Conservation (phyloP, 2,113 vertebrate species). For the Clarias gariepinus region DNA sequence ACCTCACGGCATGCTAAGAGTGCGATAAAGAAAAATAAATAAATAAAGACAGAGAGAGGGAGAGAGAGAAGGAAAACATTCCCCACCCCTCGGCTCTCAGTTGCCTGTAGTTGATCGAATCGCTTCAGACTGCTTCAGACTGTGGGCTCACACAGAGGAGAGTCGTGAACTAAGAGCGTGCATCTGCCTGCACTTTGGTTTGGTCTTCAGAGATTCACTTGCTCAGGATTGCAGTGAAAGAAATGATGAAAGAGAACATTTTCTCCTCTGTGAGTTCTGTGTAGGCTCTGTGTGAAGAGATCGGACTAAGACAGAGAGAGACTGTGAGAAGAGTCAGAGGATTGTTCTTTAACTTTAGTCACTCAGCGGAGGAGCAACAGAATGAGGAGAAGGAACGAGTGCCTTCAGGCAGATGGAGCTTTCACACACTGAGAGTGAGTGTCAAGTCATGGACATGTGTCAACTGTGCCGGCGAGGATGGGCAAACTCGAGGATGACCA, state of each 20-base stretch:
- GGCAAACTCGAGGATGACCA: conserved; percentile 91
- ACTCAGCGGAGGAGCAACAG: not conserved
- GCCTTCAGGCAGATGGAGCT: not conserved
- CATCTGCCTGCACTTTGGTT: not conserved
- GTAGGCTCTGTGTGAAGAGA: not conserved
- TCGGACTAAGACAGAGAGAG: not conserved
- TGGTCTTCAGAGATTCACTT: not conserved
- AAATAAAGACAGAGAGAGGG: not conserved
- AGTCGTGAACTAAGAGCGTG: not conserved
- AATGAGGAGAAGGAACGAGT: not conserved
- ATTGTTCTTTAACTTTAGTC: not conserved
- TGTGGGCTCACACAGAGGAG: not conserved
- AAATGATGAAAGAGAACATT: not conserved
- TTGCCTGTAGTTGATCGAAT: not conserved
- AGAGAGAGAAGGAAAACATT: conserved; percentile 38
- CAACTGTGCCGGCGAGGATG: conserved; percentile 83
- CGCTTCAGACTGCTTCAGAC: not conserved
- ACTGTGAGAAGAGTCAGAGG: not conserved
- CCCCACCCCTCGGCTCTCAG: conserved; percentile 44
- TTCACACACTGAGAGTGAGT: not conserved
- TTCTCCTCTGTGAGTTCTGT: not conserved
- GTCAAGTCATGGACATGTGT: conserved; percentile 86
- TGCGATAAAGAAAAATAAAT: not conserved
- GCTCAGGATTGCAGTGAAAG: not conserved
- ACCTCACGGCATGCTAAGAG: not conserved